phyloP scores from a whole-genome alignment of 2,113 vertebrate genomes.

The Thunnus thynnus region DNA sequence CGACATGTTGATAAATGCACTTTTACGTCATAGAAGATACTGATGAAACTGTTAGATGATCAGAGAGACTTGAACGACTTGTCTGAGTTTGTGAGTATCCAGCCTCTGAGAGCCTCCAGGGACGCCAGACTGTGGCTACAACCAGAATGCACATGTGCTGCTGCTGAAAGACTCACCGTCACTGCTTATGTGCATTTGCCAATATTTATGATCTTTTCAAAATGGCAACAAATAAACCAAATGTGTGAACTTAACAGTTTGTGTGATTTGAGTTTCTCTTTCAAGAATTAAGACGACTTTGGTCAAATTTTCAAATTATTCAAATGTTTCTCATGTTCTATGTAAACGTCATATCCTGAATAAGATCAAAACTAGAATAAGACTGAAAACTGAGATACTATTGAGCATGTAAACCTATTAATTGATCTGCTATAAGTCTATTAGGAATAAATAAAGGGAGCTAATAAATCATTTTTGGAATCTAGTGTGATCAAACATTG shows the following conservation, averaged over 20 bases:
- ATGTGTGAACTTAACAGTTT: constrained; percentile 66
- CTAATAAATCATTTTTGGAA: background rate
- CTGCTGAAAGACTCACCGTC: constrained; percentile 65
- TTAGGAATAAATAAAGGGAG: too few species aligned
- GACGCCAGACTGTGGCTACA: constrained; percentile 41
- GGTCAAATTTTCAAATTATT: too few species aligned
- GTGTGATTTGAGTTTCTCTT: constrained; percentile 15
- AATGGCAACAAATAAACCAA: constrained; percentile 82
- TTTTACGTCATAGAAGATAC: constrained; percentile 51
- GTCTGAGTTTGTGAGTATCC: constrained; percentile 37
- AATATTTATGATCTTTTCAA: constrained; percentile 75
- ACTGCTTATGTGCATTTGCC: constrained; percentile 75
- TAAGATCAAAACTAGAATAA: background rate
- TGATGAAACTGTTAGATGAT: constrained; percentile 25
- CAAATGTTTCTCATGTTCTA: background rate
- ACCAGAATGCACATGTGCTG: constrained; percentile 45
- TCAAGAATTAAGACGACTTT: background rate
- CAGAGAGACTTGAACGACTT: constrained; percentile 49
- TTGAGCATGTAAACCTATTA: background rate
- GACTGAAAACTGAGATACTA: background rate
- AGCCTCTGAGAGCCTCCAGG: constrained; percentile 38
- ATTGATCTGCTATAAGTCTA: background rate
- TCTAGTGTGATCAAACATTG: constrained; percentile 4
- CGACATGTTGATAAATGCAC: constrained; percentile 52
- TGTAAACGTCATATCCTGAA: background rate